Conservation (phyloP, 2,797 vertebrate genomes). For the Paedocypris micromegethes region DNA sequence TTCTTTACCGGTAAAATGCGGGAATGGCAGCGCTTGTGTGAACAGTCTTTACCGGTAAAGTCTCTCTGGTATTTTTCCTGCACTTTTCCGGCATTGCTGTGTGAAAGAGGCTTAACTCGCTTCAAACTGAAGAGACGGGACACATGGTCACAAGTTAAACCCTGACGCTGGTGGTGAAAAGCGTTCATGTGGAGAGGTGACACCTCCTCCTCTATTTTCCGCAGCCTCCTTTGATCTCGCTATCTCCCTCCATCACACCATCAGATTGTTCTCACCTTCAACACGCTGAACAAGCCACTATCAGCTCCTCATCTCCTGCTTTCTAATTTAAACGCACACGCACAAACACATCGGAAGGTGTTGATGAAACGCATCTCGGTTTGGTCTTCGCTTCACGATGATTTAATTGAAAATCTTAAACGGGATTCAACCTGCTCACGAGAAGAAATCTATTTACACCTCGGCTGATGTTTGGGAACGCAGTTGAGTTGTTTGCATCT, state of each 20-base stretch:
- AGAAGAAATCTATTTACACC: constrained; percentile 26
- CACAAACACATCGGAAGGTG: constrained; percentile 41
- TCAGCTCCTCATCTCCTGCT: constrained; percentile 28
- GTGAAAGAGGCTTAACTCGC: neutral
- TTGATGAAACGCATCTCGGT: constrained; percentile 45
- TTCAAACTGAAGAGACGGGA: constrained; percentile 45
- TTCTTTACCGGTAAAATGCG: too few species aligned
- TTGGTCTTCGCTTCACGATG: constrained; percentile 32
- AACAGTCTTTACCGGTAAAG: too few species aligned
- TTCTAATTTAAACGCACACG: constrained; percentile 30
- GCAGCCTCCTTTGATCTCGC: constrained; percentile 36
- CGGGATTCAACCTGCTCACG: constrained; percentile 33
- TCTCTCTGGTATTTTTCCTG: neutral
- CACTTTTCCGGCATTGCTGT: neutral
- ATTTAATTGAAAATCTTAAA: constrained; percentile 40
- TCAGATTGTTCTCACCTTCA: constrained; percentile 32
- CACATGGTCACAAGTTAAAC: constrained; percentile 13
- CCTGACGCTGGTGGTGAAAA: neutral
- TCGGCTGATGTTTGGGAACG: constrained; percentile 1
- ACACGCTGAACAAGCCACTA: constrained; percentile 22
- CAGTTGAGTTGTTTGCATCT: neutral
- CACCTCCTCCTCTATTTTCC: constrained; percentile 23
- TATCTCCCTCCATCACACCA: constrained; percentile 35
- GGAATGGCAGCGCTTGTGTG: too few species aligned
- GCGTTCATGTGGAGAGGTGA: neutral